Conservation (phyloP, 2,797 vertebrate species). For the Melanogrammus aeglefinus region DNA sequence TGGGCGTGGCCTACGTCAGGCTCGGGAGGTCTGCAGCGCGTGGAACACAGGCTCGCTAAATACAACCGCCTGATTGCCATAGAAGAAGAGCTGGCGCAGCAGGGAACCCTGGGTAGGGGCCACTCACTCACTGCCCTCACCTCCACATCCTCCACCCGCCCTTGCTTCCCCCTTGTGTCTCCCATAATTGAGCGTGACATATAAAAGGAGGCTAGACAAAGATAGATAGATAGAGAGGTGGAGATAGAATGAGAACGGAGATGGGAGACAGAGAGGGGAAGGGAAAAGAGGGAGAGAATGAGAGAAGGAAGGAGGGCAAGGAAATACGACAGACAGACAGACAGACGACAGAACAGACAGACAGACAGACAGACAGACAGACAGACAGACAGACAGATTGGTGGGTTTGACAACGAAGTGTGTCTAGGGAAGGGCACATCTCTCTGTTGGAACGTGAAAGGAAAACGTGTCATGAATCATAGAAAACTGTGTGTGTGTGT, state of each 20-base stretch:
- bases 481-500: slow-evolving; percentile 48
- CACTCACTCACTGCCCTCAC: slow-evolving; percentile 61
- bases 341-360: slow-evolving; percentile 40
- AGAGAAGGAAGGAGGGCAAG: slow-evolving; percentile 58
- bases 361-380: slow-evolving; percentile 57
- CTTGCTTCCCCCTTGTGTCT: slow-evolving; percentile 72
- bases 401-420: slow-evolving; percentile 68
- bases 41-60: slow-evolving; percentile 85
- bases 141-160: slow-evolving; percentile 47
- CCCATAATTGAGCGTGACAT: slow-evolving; percentile 40
- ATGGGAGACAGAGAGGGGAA: slow-evolving; percentile 55
- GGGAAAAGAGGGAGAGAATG: neutral
- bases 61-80: slow-evolving; percentile 91
- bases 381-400: too few relatives aligned
- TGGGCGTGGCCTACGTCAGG: slow-evolving; percentile 86
- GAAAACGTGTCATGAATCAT: slow-evolving; percentile 75
- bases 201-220: slow-evolving; percentile 75
- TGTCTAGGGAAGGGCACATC: slow-evolving; percentile 67
- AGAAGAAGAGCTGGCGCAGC: slow-evolving; percentile 86
- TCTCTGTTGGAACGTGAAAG: slow-evolving; percentile 57
- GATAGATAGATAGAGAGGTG: slow-evolving; percentile 36
- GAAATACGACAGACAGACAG: slow-evolving; percentile 78
- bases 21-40: slow-evolving; percentile 91
- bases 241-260: slow-evolving; percentile 47
- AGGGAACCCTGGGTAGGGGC: slow-evolving; percentile 83